Base-by-base conservation (phyloP, 2,888 invertebrate species). In the Zaprionus bogoriensis region DNA sequence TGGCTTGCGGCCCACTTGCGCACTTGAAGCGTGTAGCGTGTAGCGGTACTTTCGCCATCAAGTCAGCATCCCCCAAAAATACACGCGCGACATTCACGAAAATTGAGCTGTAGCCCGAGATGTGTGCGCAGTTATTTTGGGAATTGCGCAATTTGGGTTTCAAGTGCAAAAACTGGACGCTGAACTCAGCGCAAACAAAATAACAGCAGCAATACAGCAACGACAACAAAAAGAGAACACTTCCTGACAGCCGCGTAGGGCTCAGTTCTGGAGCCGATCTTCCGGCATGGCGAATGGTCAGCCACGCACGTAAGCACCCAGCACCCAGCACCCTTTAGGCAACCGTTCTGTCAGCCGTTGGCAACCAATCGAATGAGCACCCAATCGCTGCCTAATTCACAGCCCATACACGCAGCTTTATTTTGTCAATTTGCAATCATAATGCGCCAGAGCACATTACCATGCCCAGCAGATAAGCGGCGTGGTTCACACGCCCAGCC, bases 91-190 rank as follows among this genome's bases (percentile, higher is more conserved):
- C n/a, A 25, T 39, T 25, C 20, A 28, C n/a, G 14, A 20, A 46
- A 53, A 50, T 63, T 63, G 50, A 70, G 57, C 45, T 25, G 30
- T 19, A 14, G 45, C n/a, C 39, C 9, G 27, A 52, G 22, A 53
- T 55, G 48, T 58, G 60, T 55, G 54, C 62, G 73, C 74, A 57
- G 41, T 74, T 81, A 75, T 78, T 75, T 82, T 48, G 59, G 76
- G 79, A 76, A 80, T 62, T 84, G 82, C 85, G 80, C 68, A 85
- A 80, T 85, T 82, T 80, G 85, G 80, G 80, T 80, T 78, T 80
- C 80, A 80, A 80, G 80, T 85, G 82, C 85, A 80, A 85, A 78
- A 70, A 47, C 80, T 68, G 85, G 66, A 47, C 82, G 68, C 82
- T 80, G 80, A 80, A 80, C 80, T 63, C 54, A 23, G 9, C 14